Conservation (phyloP, 2,888 invertebrate genomes). For the Fissipunctia ypsillon region DNA sequence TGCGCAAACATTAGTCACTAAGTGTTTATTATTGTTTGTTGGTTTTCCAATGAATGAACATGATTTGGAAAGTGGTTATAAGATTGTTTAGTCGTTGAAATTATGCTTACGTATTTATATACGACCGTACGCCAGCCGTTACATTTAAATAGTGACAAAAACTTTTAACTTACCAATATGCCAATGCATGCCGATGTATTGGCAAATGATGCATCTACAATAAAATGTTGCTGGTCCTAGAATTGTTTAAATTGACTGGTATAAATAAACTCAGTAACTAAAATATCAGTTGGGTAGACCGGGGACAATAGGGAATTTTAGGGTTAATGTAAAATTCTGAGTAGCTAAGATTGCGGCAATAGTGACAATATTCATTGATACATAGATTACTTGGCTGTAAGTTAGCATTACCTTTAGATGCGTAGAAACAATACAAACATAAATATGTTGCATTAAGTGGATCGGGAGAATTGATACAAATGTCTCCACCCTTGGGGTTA, state of each 20-base stretch:
- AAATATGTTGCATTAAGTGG: no score
- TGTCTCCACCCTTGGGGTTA: no score
- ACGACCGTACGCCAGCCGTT: constrained; percentile 18
- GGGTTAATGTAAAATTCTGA: no score
- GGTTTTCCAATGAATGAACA: constrained; percentile 10
- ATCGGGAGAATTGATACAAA: no score
- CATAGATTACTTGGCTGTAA: no score
- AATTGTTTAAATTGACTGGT: neutral
- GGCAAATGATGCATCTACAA: neutral
- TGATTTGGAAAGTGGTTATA: constrained; percentile 16
- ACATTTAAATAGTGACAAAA: constrained; percentile 51
- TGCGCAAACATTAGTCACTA: neutral
- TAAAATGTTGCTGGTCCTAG: constrained; percentile 3
- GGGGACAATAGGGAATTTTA: no score
- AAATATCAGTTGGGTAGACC: neutral
- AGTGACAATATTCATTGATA: no score
- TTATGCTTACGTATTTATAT: constrained; percentile 20
- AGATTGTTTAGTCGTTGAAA: constrained; percentile 50
- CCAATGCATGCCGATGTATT: neutral
- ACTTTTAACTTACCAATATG: neutral
- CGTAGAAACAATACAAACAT: no score
- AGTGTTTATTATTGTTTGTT: neutral
- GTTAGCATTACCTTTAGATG: no score
- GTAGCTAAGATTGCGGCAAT: no score
- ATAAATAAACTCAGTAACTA: neutral